Conservation (phyloP, 2,113 vertebrate genomes). For the Anoura caudifer region DNA sequence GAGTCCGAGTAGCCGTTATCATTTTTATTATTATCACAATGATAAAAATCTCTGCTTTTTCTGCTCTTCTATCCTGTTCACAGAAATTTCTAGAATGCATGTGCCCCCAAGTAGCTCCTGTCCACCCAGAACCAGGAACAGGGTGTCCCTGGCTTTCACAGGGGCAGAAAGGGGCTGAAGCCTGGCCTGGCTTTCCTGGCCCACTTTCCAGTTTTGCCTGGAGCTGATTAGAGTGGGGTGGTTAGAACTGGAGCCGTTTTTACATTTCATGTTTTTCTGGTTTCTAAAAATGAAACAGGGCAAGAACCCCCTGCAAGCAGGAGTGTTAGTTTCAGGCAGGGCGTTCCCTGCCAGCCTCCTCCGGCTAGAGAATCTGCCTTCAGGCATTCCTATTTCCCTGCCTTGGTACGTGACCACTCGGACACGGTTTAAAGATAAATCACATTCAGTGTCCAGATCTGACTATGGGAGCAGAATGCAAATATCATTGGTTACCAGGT, state of each 20-base stretch:
- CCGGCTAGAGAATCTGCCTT: background rate
- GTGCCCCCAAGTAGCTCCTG: background rate
- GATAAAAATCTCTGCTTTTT: background rate
- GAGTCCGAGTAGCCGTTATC: background rate
- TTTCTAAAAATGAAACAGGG: conserved; percentile 52
- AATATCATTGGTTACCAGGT: background rate
- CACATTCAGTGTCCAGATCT: background rate
- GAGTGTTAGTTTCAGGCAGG: conserved; percentile 1
- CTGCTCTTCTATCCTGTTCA: background rate
- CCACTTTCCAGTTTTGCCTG: conserved; percentile 31
- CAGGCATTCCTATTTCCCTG: background rate
- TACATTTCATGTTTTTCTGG: conserved; percentile 62
- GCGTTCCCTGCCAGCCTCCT: background rate
- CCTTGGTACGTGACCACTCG: background rate
- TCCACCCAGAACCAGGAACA: background rate
- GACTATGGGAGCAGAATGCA: background rate
- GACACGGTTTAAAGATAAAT: conserved; percentile 16
- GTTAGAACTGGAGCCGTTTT: conserved; percentile 35
- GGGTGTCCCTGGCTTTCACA: background rate
- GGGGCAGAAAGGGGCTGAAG: background rate
- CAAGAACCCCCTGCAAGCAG: conserved; percentile 25
- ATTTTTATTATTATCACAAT: background rate
- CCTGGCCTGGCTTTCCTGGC: background rate
- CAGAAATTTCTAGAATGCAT: background rate
- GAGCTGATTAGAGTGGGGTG: background rate